These are phyloP conservation scores for Acrobasis suavella DNA, from an alignment of 2,888 invertebrate genomes.

Conservation along the genomic window DNA sequence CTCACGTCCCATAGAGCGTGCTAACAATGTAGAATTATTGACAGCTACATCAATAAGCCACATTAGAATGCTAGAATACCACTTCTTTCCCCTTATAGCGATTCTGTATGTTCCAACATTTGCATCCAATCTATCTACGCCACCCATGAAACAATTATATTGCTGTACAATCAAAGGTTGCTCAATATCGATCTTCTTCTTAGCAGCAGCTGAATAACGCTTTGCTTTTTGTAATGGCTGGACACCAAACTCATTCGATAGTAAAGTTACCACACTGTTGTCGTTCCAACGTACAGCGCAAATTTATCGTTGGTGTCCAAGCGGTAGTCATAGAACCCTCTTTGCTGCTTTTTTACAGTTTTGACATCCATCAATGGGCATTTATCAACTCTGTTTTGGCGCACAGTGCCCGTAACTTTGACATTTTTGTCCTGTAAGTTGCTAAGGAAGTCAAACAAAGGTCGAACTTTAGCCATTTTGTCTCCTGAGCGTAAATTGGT, in stretches of 20 bases:
- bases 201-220: conserved; percentile 26
- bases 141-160: conserved; percentile 29
- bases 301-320: conserved; percentile 20
- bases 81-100: conserved; percentile 32
- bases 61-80: conserved; percentile 29
- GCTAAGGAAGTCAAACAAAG: conserved; percentile 31
- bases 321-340: conserved; percentile 23
- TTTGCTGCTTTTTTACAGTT: conserved; percentile 24
- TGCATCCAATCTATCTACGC: conserved; percentile 25
- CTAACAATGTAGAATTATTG: conserved; percentile 29
- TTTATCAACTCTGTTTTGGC: conserved; percentile 26
- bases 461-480: conserved; percentile 41
- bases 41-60: conserved; percentile 32
- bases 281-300: conserved; percentile 32
- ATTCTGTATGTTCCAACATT: conserved; percentile 29
- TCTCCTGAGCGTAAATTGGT: conserved; percentile 33
- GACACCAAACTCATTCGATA: conserved; percentile 30
- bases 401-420: conserved; percentile 22
- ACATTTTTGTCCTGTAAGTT: conserved; percentile 15
- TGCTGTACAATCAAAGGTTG: conserved; percentile 21
- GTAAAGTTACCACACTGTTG: conserved; percentile 30
- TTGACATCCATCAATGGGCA: conserved; percentile 27
- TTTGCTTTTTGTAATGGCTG: conserved; percentile 26
- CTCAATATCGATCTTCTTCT: conserved; percentile 14
- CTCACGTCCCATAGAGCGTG: conserved; percentile 16